phyloP scores from a whole-genome alignment of 2,888 invertebrate species.

The Allophyes oxyacanthae region DNA sequence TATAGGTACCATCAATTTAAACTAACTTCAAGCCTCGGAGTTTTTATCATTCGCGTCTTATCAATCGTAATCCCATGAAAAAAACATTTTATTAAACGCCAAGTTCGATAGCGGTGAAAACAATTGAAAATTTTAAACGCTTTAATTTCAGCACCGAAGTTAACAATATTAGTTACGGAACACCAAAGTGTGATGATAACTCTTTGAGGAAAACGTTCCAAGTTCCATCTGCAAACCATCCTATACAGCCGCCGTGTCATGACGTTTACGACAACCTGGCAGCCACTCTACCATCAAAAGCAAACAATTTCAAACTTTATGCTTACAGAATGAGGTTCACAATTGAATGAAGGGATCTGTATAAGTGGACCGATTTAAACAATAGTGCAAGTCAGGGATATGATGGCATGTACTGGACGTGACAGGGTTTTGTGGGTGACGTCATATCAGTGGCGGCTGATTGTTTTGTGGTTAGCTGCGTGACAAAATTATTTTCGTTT shows the following conservation, averaged over 20 bases:
- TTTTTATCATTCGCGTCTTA: no score
- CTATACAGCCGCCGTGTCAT: conserved; percentile 27
- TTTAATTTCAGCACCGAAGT: no score
- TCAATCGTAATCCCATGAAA: no score
- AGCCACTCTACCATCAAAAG: background rate
- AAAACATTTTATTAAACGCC: no score
- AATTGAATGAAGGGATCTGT: conserved; percentile 4
- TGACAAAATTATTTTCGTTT: background rate
- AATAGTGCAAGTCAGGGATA: conserved; percentile 54
- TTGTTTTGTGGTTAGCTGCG: conserved; percentile 17
- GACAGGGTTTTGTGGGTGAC: conserved; percentile 25
- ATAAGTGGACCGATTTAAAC: conserved; percentile 34
- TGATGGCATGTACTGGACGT: conserved; percentile 41
- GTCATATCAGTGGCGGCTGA: conserved; percentile 29
- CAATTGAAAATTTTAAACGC: no score
- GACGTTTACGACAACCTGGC: conserved; percentile 37
- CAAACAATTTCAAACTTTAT: conserved; percentile 15
- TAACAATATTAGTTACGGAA: no score
- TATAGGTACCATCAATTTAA: no score
- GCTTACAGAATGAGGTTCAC: conserved; percentile 1
- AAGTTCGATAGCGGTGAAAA: no score
- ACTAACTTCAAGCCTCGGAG: no score
- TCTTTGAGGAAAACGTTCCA: conserved; percentile 23
- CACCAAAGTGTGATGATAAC: no score
- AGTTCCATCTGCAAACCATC: conserved; percentile 24